Base-by-base conservation (phyloP, 2,888 invertebrate species). In the Luperina nickerlii region DNA sequence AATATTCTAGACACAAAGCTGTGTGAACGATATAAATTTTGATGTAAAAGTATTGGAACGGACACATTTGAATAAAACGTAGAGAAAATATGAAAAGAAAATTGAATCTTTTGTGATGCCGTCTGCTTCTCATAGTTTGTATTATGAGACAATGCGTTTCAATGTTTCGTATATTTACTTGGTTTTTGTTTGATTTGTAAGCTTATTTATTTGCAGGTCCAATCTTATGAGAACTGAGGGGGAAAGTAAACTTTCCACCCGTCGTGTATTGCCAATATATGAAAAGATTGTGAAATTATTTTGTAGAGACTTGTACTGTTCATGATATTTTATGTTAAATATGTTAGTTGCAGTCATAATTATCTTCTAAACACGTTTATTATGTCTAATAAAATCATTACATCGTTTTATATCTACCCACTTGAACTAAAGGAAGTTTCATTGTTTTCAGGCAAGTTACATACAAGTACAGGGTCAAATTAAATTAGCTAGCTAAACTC, bases 21-120 rank as follows among this genome's bases (percentile, higher is more conserved):
- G 57, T 84, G 79, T 73, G 48, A 81, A 38, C 42, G 65, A 68
- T 84, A 87, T 81, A 78, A 38, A 78, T 80, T 78, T 77, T 72
- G 66, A 78, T 79, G 63, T 68, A 72, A 68, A 84, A 72, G 54
- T 83, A 86, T 86, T 72, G 71, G 54, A 67, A 77, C 27, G 67
- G 77, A 68, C 48, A 63, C 74, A 82, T 84, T 84, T 84, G 74
- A 85, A 85, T 84, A 78, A 84, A 88, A 88, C 73, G 74, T 62
- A 71, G 63, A 81, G 80, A 82, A 81, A 84, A 84, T 82, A 86
- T 84, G 83, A 82, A 89, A 85, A 86, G 84, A 81, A 90, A 91
- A 88, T 90, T 86, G 84, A 88, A 89, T 88, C 82, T 82, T 82
- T 73, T 81, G 67, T 83, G 76, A 83, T 81, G 87, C 66, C 51